These are phyloP conservation scores for Caenorhabditis angaria DNA, from an alignment of 2,888 invertebrate species.

Conservation along the genomic window DNA sequence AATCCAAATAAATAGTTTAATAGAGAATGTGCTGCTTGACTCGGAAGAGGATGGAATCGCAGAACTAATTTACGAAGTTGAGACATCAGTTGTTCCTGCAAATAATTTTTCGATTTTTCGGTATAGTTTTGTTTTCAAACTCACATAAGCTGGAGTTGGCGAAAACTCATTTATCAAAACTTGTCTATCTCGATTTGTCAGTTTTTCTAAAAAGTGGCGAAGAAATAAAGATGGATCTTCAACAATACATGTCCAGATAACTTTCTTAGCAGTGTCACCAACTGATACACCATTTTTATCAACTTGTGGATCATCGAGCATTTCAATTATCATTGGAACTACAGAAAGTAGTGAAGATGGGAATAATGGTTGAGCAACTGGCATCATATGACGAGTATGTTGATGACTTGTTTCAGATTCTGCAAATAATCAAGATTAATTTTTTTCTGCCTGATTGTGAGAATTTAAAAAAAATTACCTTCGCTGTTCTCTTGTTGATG, in stretches of 20 bases:
- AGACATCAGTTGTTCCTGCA: constrained; percentile 88
- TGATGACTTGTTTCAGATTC: constrained; percentile 60
- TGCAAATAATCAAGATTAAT: constrained; percentile 12
- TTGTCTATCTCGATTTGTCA: constrained; percentile 79
- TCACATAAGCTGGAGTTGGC: constrained; percentile 46
- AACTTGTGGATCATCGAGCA: constrained; percentile 94
- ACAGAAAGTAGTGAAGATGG: constrained; percentile 95
- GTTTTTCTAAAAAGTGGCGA: constrained; percentile 87
- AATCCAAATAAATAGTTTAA: constrained; percentile 98
- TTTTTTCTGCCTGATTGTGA: background rate
- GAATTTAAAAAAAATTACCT: constrained; percentile 31
- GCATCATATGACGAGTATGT: constrained; percentile 78
- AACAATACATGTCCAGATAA: constrained; percentile 96
- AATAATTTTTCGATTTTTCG: constrained; percentile 34
- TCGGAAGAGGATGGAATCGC: constrained; percentile 74
- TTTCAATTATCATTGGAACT: constrained; percentile 90
- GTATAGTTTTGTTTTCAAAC: constrained; percentile 10
- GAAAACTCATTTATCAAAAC: constrained; percentile 45
- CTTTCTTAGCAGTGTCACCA: constrained; percentile 94
- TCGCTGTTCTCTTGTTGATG: constrained; percentile 60
- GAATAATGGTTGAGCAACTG: constrained; percentile 92
- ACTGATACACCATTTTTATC: constrained; percentile 90
- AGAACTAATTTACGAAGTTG: constrained; percentile 92
- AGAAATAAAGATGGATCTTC: constrained; percentile 96
- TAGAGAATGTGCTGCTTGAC: constrained; percentile 93